Conservation (phyloP, 2,888 invertebrate genomes). For the Acrobasis consociella region DNA sequence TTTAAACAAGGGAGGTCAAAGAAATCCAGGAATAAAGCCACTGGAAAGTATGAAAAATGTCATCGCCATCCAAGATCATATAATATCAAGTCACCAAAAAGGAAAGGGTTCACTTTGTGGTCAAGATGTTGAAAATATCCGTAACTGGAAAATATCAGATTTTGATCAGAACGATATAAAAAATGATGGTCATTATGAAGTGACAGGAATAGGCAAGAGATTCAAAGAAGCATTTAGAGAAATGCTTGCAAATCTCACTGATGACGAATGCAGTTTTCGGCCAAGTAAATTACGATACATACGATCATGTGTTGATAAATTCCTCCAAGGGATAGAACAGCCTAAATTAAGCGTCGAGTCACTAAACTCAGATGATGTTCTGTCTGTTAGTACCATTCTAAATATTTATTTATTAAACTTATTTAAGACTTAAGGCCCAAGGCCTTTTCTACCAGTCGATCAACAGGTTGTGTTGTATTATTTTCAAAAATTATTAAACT, state of each 20-base stretch:
- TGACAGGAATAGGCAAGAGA: background rate
- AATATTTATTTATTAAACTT: too few species aligned
- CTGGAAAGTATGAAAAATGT: background rate
- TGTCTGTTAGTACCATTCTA: slow-evolving; percentile 9
- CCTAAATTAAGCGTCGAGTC: background rate
- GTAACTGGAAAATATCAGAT: slow-evolving; percentile 41
- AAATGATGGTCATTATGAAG: background rate
- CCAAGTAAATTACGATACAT: background rate
- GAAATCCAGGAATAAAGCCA: slow-evolving; percentile 41
- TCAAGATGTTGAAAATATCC: slow-evolving; percentile 61
- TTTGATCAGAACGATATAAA: background rate
- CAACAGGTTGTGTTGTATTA: too few species aligned
- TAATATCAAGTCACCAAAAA: slow-evolving; percentile 1
- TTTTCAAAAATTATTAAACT: too few species aligned
- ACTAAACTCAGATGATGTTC: background rate
- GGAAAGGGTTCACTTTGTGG: slow-evolving; percentile 55
- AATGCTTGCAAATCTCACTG: background rate
- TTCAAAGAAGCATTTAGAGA: background rate
- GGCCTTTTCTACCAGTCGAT: too few species aligned
- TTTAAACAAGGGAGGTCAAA: slow-evolving; percentile 54
- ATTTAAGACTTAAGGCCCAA: too few species aligned
- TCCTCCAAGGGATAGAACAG: background rate
- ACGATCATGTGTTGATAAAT: background rate
- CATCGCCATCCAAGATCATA: background rate
- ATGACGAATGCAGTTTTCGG: background rate